Evolutionary conservation across 2,888 invertebrate species (phyloP).

Genomic region (Eutolmus rufibarbis): DNA sequence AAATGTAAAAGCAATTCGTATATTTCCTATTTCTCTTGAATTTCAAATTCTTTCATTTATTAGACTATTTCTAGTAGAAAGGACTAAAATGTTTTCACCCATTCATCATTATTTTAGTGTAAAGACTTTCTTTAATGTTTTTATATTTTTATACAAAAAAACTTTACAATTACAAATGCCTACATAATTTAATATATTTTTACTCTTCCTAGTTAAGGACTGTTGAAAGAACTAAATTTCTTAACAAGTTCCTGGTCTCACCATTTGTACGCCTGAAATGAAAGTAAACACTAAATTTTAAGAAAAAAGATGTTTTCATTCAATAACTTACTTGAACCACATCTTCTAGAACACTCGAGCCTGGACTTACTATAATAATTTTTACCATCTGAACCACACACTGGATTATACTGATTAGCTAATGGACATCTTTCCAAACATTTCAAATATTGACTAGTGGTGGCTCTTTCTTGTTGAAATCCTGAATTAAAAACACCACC

Average conservation of each 20-base stretch:
- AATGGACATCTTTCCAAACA: not conserved
- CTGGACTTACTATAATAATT: not conserved
- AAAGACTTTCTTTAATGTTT: too few species aligned
- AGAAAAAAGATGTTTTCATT: not conserved
- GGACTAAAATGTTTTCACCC: too few species aligned
- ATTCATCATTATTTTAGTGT: too few species aligned
- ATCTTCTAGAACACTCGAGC: not conserved
- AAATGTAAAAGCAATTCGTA: too few species aligned
- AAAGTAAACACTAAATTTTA: not conserved
- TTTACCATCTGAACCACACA: not conserved
- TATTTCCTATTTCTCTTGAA: too few species aligned
- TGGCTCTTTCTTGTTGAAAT: not conserved
- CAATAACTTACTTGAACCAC: not conserved
- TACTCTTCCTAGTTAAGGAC: too few species aligned
- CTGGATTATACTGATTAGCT: not conserved
- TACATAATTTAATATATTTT: too few species aligned
- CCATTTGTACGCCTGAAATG: not conserved
- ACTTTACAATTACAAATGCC: too few species aligned
- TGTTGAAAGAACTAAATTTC: too few species aligned
- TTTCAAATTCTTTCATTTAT: too few species aligned
- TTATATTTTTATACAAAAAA: too few species aligned
- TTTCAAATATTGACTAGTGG: slow-evolving; percentile 46
- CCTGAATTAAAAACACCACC: not conserved
- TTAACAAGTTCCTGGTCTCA: not conserved
- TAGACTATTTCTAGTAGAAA: too few species aligned